A percentile compares a stretch with the other conserved stretches of the same genome.
Conservation (phyloP, 2,888 invertebrate species). For the Spisula solida region DNA sequence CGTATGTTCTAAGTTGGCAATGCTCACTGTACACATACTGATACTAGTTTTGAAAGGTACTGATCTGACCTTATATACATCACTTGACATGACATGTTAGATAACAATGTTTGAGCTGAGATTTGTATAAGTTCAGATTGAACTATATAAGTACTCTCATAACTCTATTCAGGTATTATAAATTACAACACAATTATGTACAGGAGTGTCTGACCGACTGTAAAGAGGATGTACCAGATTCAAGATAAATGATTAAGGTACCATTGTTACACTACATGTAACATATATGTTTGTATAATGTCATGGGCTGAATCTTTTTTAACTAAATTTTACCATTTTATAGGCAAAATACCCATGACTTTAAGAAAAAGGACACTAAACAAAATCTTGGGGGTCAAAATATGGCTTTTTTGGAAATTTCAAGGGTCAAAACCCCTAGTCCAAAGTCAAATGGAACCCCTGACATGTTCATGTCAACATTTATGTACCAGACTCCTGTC, state of each 20-base stretch:
- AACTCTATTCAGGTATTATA: background rate
- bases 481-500: background rate
- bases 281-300: background rate
- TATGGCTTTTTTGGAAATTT: too few species aligned
- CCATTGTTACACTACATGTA: background rate
- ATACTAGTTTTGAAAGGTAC: background rate
- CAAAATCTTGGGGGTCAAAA: too few species aligned
- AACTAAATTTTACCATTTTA: too few species aligned
- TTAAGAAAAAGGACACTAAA: too few species aligned
- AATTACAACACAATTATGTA: background rate
- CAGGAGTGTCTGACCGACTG: background rate
- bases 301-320: too few species aligned
- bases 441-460: too few species aligned
- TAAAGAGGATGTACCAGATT: background rate
- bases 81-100: background rate
- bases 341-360: too few species aligned
- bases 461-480: background rate
- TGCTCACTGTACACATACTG: background rate
- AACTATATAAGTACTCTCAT: background rate
- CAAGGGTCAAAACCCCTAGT: too few species aligned
- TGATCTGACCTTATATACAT: background rate
- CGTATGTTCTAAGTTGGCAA: too few species aligned
- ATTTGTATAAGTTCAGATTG: background rate
- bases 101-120: background rate
- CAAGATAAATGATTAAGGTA: background rate